Evolutionary conservation across 1,140 invertebrate species (phyloP).

Genomic region (Carposina sasakii): DNA sequence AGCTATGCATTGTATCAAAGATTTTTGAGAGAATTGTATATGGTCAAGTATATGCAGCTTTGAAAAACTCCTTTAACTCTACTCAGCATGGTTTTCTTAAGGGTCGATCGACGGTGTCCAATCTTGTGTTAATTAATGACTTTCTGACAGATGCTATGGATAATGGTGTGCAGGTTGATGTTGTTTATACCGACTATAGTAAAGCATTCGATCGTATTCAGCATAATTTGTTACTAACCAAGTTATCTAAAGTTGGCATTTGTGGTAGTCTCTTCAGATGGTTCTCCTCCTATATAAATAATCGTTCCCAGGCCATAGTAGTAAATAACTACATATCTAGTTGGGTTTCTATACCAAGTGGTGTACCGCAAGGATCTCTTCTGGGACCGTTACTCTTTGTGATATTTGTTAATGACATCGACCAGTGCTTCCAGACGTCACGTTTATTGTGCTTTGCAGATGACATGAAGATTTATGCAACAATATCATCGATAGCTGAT

Average conservation of each 20-base stretch:
- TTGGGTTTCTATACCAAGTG: conserved; percentile 1
- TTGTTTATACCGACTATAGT: conserved; percentile 35
- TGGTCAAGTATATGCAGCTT: conserved; percentile 10
- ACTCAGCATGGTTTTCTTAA: conserved; percentile 20
- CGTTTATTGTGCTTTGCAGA: conserved; percentile 18
- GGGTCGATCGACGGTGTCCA: conserved; percentile 12
- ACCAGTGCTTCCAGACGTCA: conserved; percentile 14
- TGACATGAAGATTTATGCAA: conserved; percentile 23
- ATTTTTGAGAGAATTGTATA: conserved; percentile 17
- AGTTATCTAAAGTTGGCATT: conserved; percentile 14
- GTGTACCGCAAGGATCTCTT: conserved; percentile 3
- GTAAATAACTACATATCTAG: conserved; percentile 1
- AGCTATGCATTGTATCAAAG: conserved; percentile 18
- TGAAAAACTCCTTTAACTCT: conserved; percentile 4
- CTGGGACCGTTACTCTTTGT: conserved; percentile 5
- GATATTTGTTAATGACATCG: conserved; percentile 16
- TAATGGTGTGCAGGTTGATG: conserved; percentile 23
- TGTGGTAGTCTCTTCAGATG: conserved; percentile 18
- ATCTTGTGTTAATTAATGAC: conserved; percentile 15
- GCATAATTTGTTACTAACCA: conserved; percentile 21
- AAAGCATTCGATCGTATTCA: conserved; percentile 33
- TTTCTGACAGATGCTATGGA: conserved; percentile 18
- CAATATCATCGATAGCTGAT: neutral
- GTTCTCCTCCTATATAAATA: conserved; percentile 21
- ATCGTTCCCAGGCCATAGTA: conserved; percentile 2